phyloP scores from a whole-genome alignment of 1,140 invertebrate species.

The Sinella curviseta region DNA sequence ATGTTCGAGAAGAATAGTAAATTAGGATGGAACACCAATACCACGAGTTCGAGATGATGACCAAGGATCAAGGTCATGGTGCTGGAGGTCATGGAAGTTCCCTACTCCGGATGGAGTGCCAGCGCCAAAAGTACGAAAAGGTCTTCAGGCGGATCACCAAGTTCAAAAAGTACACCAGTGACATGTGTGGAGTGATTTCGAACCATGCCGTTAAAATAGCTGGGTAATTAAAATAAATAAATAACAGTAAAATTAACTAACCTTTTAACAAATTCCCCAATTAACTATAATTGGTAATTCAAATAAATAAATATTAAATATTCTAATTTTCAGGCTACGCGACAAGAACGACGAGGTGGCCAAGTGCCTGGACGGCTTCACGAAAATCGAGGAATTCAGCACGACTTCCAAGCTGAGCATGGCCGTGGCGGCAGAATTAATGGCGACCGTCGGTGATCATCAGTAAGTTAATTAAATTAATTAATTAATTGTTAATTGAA shows the following conservation, averaged over 20 bases:
- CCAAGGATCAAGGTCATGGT: no score
- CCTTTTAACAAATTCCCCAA: background rate
- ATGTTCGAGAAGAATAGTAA: no score
- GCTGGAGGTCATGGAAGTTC: no score
- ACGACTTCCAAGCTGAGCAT: conserved; percentile 30
- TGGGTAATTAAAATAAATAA: background rate
- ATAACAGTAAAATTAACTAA: background rate
- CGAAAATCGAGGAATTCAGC: conserved; percentile 30
- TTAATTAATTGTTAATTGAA: background rate
- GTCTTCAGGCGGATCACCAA: background rate
- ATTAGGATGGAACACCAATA: no score
- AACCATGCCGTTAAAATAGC: conserved; percentile 21
- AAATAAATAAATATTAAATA: background rate
- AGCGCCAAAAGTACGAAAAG: background rate
- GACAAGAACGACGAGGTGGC: conserved; percentile 42
- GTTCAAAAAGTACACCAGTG: conserved; percentile 20
- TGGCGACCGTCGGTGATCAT: conserved; percentile 37
- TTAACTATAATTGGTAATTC: no score
- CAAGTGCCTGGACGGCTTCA: conserved; percentile 31
- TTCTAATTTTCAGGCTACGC: conserved; percentile 26
- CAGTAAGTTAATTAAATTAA: conserved; percentile 21
- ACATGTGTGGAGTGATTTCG: conserved; percentile 22
- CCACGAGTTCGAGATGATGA: no score
- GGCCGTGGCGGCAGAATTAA: conserved; percentile 11
- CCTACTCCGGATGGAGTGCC: background rate